phyloP scores from a whole-genome alignment of 2,888 invertebrate species.

The Mythimna impura region DNA sequence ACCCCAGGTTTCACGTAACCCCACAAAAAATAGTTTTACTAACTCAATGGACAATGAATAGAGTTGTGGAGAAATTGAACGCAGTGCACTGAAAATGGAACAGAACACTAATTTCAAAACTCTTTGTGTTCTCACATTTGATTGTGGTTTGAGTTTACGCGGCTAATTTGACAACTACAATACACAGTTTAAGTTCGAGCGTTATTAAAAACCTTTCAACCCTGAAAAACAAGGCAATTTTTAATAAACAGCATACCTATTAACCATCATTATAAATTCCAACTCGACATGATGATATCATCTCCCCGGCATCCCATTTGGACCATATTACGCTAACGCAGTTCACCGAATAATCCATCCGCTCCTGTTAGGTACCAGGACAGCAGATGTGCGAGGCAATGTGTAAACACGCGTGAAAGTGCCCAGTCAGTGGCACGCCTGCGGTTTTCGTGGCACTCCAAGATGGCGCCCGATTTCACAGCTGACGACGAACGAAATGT shows the following conservation, averaged over 20 bases:
- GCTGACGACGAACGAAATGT: slow-evolving; percentile 67
- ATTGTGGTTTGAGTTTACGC: too few relatives aligned
- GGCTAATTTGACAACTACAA: too few relatives aligned
- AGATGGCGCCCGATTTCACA: slow-evolving; percentile 73
- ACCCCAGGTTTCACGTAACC: too few relatives aligned
- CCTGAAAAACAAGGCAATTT: neutral
- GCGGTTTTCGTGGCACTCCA: slow-evolving; percentile 70
- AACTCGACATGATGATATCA: neutral
- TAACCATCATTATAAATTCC: neutral
- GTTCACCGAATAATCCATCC: slow-evolving; percentile 52
- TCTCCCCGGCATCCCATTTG: slow-evolving; percentile 13
- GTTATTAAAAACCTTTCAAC: too few relatives aligned
- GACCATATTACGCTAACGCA: slow-evolving; percentile 30
- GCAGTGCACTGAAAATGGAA: too few relatives aligned
- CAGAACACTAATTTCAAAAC: too few relatives aligned
- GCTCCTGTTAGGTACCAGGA: slow-evolving; percentile 51
- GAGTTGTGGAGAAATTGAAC: too few relatives aligned
- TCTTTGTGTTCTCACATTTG: too few relatives aligned
- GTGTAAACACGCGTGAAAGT: slow-evolving; percentile 70
- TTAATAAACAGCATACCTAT: neutral
- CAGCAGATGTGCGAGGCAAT: slow-evolving; percentile 56
- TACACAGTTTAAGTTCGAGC: too few relatives aligned
- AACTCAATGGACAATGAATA: too few relatives aligned
- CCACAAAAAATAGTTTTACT: too few relatives aligned
- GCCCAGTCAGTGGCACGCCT: slow-evolving; percentile 68